Conservation (phyloP, 2,888 invertebrate species). For the Diarsia mendica region DNA sequence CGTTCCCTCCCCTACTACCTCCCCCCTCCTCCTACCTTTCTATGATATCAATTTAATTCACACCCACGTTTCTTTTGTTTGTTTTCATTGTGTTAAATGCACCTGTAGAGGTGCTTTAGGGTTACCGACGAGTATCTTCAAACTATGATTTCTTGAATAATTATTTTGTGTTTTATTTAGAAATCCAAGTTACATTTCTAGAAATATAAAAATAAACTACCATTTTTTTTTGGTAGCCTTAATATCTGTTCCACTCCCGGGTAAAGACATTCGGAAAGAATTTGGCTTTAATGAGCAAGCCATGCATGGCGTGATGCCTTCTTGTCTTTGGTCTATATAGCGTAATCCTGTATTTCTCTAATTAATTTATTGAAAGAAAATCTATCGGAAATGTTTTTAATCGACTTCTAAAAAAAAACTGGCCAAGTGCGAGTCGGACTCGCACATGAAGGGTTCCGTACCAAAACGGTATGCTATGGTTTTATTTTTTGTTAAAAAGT, state of each 20-base stretch:
- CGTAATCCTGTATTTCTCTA: not conserved
- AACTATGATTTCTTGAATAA: not conserved
- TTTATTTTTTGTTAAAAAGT: no score
- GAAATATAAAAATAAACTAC: not conserved
- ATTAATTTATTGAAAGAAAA: not conserved
- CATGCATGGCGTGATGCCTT: not conserved
- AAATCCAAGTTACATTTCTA: no score
- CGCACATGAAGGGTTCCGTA: no score
- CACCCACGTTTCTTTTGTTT: constrained; percentile 68
- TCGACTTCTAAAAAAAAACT: no score
- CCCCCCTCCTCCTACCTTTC: constrained; percentile 36
- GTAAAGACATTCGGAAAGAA: not conserved
- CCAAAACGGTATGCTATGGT: no score
- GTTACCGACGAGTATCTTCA: constrained; percentile 32
- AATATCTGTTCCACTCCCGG: not conserved
- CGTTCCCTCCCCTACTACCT: not conserved
- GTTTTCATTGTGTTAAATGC: constrained; percentile 66
- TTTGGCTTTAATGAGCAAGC: not conserved
- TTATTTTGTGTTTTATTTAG: not conserved
- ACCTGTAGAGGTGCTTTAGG: constrained; percentile 62
- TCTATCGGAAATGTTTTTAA: not conserved
- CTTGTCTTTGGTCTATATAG: not conserved
- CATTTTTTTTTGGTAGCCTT: not conserved
- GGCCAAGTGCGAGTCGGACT: no score
- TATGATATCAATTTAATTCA: constrained; percentile 73